Base-by-base conservation (phyloP, 2,888 invertebrate genomes). In the Nemurella pictetii region DNA sequence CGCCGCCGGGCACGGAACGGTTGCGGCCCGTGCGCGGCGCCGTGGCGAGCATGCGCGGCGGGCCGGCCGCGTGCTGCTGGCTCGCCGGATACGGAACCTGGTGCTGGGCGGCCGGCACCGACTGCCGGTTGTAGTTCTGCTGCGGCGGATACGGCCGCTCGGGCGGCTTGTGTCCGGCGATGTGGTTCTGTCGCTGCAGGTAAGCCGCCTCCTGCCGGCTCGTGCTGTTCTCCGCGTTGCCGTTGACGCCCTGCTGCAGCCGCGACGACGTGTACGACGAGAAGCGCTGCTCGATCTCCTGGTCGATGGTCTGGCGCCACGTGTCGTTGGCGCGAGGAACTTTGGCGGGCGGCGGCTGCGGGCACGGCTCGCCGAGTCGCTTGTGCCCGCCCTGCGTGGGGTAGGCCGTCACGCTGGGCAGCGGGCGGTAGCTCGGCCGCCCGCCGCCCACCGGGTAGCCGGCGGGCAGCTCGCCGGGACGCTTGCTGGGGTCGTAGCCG, bases 271-370 rank as follows among this genome's bases (percentile, higher is more conserved):
- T 87, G 86, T 91, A 91, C 1, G 90, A 89, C 12, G 91, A 90
- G 25, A 93, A 88, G 85, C 91, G 90, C 87, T 92, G 92, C 86
- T 93, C 92, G 75, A 93, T 93, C 88, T 92, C 92, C 86, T 92
- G 90, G 87, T 93, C 92, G 85, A 92, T 92, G 0, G 90, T 90
- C 86, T 91, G 89, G 85, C 91, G 89, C 93, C 93, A 93, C 3
- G 90, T 89, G 87, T 93, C 92, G 55, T 55, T 55, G 2, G 91
- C 88, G 87, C 91, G 91, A 0, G 91, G 90, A 36, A 92, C 90
- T 88, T 93, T 93, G 85, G 89, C 80, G 12, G 84, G 78, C 12
- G 84, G 77, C 25, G 85, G 72, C 28, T 28, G 83, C 73, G 84
- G 86, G 12, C 85, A 73, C 9, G 36, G 77, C 5, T 85, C 85